Percentiles rank a stretch among this genome's conserved stretches.
Evolutionary conservation across 1,140 invertebrate genomes (phyloP).

Genomic region (Calephelis nemesis): DNA sequence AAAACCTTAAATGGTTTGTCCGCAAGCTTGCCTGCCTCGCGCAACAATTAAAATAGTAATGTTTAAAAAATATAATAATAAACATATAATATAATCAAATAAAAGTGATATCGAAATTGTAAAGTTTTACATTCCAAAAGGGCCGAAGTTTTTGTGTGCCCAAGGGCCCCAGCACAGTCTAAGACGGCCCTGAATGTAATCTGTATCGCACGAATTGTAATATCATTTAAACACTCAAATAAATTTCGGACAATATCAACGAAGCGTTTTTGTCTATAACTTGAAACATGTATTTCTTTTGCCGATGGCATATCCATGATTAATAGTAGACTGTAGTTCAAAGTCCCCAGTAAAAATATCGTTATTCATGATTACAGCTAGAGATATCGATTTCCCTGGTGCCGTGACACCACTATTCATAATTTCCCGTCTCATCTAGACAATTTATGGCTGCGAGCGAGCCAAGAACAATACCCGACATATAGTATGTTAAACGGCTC

Average conservation of each 20-base stretch:
- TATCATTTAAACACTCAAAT: not conserved
- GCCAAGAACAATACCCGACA: conserved; percentile 12
- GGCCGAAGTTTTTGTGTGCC: no score
- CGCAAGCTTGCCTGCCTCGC: no score
- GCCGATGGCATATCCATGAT: not conserved
- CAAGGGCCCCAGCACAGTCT: no score
- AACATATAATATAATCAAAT: no score
- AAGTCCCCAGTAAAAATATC: conserved; percentile 4
- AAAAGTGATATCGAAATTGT: no score
- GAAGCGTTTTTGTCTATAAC: no score
- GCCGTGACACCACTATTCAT: conserved; percentile 15
- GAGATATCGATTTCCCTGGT: conserved; percentile 14
- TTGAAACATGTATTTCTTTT: not conserved
- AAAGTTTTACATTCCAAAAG: no score
- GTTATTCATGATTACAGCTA: conserved; percentile 9
- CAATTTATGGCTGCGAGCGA: conserved; percentile 9
- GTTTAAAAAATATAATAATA: no score
- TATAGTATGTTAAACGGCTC: not conserved
- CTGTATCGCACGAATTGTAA: no score
- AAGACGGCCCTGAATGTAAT: no score
- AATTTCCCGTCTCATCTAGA: conserved; percentile 17
- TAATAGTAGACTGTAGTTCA: conserved; percentile 1
- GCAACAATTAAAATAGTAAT: no score
- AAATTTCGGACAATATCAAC: not conserved
- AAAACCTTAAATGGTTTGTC: no score